Conservation (phyloP, 2,888 invertebrate species). For the Perdita meconis region DNA sequence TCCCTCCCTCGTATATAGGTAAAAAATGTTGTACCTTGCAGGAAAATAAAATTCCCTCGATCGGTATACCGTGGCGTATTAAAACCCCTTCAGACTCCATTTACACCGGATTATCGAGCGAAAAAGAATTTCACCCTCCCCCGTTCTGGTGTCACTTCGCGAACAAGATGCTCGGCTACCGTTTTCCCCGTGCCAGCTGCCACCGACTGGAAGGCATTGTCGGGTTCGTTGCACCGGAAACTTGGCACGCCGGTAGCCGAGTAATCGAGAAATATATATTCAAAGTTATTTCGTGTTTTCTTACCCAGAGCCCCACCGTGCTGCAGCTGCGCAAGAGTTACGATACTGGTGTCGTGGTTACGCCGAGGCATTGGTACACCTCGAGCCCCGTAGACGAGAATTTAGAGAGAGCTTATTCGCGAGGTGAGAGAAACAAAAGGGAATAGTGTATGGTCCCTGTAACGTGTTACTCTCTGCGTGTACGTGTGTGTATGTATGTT, state of each 20-base stretch:
- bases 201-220: conserved; percentile 9
- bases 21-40: not conserved
- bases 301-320: conserved; percentile 78
- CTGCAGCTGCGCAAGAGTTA: conserved; percentile 70
- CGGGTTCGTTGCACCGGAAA: conserved; percentile 39
- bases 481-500: conserved; percentile 15
- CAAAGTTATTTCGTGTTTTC: conserved; percentile 71
- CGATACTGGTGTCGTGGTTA: conserved; percentile 68
- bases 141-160: not conserved
- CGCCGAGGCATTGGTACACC: conserved; percentile 44
- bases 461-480: conserved; percentile 16
- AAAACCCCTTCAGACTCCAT: not conserved
- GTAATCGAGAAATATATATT: conserved; percentile 70
- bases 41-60: not conserved
- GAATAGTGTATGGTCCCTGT: conserved; percentile 41
- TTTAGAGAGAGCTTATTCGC: conserved; percentile 67
- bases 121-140: not conserved
- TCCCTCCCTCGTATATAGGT: too few species aligned
- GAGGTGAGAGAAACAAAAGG: conserved; percentile 56
- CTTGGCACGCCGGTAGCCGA: conserved; percentile 40
- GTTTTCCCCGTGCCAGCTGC: conserved; percentile 11
- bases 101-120: not conserved
- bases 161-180: conserved; percentile 15
- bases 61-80: not conserved
- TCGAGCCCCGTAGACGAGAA: conserved; percentile 65